Percentiles rank a stretch among this genome's conserved stretches.
Conservation (phyloP, 2,888 invertebrate genomes). For the Rugalucina vietnamica region DNA sequence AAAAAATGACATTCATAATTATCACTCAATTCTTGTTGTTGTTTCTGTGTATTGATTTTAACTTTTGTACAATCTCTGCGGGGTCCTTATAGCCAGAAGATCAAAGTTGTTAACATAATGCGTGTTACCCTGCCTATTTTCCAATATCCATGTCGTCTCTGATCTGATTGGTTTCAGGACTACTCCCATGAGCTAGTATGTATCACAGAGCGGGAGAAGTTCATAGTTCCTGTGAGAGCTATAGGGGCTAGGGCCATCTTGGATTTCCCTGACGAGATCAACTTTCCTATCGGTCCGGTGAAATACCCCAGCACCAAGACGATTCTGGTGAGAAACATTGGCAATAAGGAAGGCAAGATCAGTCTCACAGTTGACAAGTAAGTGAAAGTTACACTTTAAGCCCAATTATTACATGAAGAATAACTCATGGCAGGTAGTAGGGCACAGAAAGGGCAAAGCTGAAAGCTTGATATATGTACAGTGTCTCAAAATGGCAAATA, state of each 20-base stretch:
- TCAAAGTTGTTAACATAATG: no score
- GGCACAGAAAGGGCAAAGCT: no score
- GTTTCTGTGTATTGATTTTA: no score
- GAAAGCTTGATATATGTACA: no score
- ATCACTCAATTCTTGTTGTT: no score
- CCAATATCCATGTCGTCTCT: background rate
- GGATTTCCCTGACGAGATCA: slow-evolving; percentile 87
- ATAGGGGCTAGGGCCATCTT: slow-evolving; percentile 87
- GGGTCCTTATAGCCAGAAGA: no score
- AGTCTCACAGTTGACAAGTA: slow-evolving; percentile 84
- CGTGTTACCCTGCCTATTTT: no score
- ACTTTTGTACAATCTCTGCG: no score
- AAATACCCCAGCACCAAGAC: slow-evolving; percentile 85
- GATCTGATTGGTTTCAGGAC: slow-evolving; percentile 79
- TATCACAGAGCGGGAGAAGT: slow-evolving; percentile 84
- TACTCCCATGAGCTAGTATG: slow-evolving; percentile 84
- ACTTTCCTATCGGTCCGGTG: slow-evolving; percentile 86
- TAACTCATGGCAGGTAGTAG: no score
- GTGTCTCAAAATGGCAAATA: no score
- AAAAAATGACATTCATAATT: no score
- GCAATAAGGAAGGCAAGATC: slow-evolving; percentile 85
- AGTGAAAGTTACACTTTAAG: slow-evolving; percentile 49
- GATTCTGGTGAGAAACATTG: slow-evolving; percentile 86
- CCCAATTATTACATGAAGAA: background rate
- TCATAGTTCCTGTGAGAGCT: slow-evolving; percentile 84